A percentile compares a stretch with the other conserved stretches of the same genome.
Evolutionary conservation across 2,113 vertebrate genomes (phyloP).

Genomic region (Sebastes schlegelii): DNA sequence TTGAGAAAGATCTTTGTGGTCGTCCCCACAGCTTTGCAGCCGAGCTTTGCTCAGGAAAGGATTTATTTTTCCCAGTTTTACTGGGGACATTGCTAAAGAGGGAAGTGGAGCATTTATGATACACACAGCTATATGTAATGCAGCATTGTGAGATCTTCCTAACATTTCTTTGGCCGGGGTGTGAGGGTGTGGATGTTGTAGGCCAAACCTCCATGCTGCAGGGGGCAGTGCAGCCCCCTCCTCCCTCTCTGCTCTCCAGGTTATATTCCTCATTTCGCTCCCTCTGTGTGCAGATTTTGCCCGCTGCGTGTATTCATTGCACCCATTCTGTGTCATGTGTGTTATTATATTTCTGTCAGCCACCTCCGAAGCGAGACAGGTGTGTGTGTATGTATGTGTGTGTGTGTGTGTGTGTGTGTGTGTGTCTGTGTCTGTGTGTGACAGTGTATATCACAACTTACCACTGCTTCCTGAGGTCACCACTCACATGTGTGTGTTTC

Average conservation of each 20-base stretch:
- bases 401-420: slow-evolving; percentile 5
- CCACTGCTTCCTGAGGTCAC: slow-evolving; percentile 67
- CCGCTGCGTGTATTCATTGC: slow-evolving; percentile 42
- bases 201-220: slow-evolving; percentile 64
- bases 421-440: slow-evolving; percentile 20
- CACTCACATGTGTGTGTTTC: slow-evolving; percentile 52
- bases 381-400: slow-evolving; percentile 13
- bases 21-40: neutral
- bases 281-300: slow-evolving; percentile 63
- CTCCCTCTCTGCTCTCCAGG: slow-evolving; percentile 70
- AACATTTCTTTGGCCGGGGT: slow-evolving; percentile 56
- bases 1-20: slow-evolving; percentile 34
- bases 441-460: slow-evolving; percentile 28
- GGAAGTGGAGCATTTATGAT: neutral
- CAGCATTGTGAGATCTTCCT: slow-evolving; percentile 28
- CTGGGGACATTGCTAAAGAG: neutral
- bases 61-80: neutral
- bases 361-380: neutral
- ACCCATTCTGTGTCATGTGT: slow-evolving; percentile 14
- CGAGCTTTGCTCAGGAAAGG: slow-evolving; percentile 1
- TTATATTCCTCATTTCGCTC: slow-evolving; percentile 69
- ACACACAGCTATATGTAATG: neutral
- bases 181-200: slow-evolving; percentile 70
- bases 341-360: neutral
- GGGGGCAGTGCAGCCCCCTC: slow-evolving; percentile 62